Base-by-base conservation (phyloP, 2,113 vertebrate genomes). In the Pachypanchax playfairii region DNA sequence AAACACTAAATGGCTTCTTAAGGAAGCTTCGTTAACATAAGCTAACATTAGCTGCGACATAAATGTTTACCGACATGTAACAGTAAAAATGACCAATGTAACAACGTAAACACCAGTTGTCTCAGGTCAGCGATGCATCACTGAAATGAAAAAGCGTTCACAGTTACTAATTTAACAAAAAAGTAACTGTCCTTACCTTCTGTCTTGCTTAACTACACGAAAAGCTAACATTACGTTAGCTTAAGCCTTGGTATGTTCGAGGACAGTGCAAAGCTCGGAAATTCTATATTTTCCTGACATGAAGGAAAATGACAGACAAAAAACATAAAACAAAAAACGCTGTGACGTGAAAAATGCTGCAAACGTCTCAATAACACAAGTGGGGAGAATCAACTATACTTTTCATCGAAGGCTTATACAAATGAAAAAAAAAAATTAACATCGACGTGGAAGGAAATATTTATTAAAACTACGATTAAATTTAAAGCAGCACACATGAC, bases 151-250 rank as follows among this genome's bases (percentile, higher is more conserved):
- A 1, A 6, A 5, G 14, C 31, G 1, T 2, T 15, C 1, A 52
- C 10, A 66, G 1, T 18, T 7, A 18, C 0, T 20, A 42, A 47
- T 67, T 26, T 5, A 14, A 1, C 1, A 4, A 2, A 21, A 1
- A 39, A 17, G 38, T 22, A 50, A 52, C 35, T 26, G 9, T 3
- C 2, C 38, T 73, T 85, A 87, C 84, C 85, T 73, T 80, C 17
- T 46, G 61, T 65, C 26, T 63, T 9, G 15, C 60, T 85, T 67
- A 87, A 85, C 75, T 87, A 5, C n/a, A 13, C 18, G 51, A 71
- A 58, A 51, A 44, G 62, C 70, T 76, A 75, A 47, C 15, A 41
- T n/a, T 62, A 69, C 8, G 47, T 29, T 69, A 75, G 73, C 75
- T 49, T 7, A 8, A 21, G n/a, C 2, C 5, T 4, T 39, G 85